Evolutionary conservation across 2,888 invertebrate genomes (phyloP).

Genomic region (Xanthorhoe designata): DNA sequence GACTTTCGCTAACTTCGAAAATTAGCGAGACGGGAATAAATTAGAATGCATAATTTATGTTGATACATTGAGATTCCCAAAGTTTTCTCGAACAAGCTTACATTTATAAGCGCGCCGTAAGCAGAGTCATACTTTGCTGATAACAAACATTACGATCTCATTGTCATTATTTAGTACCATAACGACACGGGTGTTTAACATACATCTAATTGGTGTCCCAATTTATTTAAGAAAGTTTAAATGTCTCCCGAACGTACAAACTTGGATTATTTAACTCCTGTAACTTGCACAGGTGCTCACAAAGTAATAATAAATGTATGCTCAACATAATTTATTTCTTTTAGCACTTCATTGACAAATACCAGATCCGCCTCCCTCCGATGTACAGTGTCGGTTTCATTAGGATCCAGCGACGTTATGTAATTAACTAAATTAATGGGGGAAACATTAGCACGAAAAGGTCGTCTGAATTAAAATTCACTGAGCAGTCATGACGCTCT

Average conservation of each 20-base stretch:
- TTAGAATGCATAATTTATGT: conserved; percentile 15
- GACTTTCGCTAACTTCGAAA: background rate
- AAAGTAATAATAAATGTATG: conserved; percentile 72
- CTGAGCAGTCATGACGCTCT: conserved; percentile 42
- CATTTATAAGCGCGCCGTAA: conserved; percentile 12
- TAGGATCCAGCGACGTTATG: conserved; percentile 58
- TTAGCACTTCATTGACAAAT: conserved; percentile 67
- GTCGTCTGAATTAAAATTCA: conserved; percentile 49
- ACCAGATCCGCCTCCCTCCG: conserved; percentile 50
- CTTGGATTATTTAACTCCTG: conserved; percentile 64
- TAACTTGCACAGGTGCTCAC: conserved; percentile 65
- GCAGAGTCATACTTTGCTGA: conserved; percentile 28
- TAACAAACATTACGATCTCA: conserved; percentile 40
- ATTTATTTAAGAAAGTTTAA: conserved; percentile 63
- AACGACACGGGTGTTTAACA: conserved; percentile 45
- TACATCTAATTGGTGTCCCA: conserved; percentile 56
- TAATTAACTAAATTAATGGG: conserved; percentile 67
- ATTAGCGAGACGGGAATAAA: conserved; percentile 10
- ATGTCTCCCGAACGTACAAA: conserved; percentile 57
- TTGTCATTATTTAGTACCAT: conserved; percentile 42
- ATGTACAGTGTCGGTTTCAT: conserved; percentile 56
- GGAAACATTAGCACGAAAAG: conserved; percentile 51
- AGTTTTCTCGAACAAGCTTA: conserved; percentile 16
- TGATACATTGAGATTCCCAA: conserved; percentile 15
- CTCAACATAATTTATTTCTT: conserved; percentile 62